Evolutionary conservation across 2,888 invertebrate species (phyloP).

Genomic region (Drosophila maculinotata): DNA sequence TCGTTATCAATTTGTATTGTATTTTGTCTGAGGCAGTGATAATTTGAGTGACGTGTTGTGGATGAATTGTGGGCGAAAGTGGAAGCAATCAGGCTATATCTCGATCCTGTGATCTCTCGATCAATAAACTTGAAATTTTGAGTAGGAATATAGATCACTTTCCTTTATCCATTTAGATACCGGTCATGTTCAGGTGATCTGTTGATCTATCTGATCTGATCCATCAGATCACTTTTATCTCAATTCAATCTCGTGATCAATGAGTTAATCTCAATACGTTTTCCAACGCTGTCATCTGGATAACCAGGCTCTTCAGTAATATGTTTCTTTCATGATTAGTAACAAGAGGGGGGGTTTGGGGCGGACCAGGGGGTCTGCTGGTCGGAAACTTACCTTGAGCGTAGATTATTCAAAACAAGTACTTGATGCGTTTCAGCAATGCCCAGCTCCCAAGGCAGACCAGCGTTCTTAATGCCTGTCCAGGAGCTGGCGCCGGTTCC

Average conservation of each 20-base stretch:
- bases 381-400: conserved; percentile 87
- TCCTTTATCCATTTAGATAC: conserved; percentile 26
- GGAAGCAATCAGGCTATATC: conserved; percentile 46
- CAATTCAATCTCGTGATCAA: conserved; percentile 41
- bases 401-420: conserved; percentile 95
- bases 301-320: conserved; percentile 84
- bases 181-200: too few relatives aligned
- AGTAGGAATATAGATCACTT: conserved; percentile 26
- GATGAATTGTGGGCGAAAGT: conserved; percentile 43
- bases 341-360: conserved; percentile 65
- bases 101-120: conserved; percentile 24
- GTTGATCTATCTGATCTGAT: conserved; percentile 22
- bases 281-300: conserved; percentile 84
- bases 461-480: conserved; percentile 99
- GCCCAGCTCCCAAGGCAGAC: conserved; percentile 99
- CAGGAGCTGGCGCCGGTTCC: conserved; percentile 99
- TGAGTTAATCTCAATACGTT: conserved; percentile 51
- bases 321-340: conserved; percentile 82
- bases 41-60: conserved; percentile 45
- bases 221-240: conserved; percentile 19
- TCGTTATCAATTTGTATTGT: conserved; percentile 34
- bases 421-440: conserved; percentile 99
- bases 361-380: conserved; percentile 58
- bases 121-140: conserved; percentile 15
- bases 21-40: conserved; percentile 34